Evolutionary conservation across 1,140 invertebrate species (phyloP), one percentile per base, ranked within the genome.

Genomic region (Drosophila aff.): DNA sequence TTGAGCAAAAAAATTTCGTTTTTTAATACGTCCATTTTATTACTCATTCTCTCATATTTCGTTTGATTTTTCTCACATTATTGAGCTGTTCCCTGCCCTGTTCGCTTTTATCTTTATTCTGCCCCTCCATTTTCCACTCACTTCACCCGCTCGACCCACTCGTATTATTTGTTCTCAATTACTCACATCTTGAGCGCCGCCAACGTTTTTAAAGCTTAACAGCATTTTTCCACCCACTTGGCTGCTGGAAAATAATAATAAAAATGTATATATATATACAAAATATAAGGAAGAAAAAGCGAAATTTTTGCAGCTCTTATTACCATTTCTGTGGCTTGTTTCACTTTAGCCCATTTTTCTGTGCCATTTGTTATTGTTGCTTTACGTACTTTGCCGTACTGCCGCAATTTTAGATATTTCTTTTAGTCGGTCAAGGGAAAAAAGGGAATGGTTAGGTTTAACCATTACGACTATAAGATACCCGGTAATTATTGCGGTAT

Each of bases 121-220:
- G 10, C 13, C 53, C 49, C 52, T 5, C 52, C 36, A 15, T 26
- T 43, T 41, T 41, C 26, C 21, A n/a, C 15, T 33, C 18, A 23
- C 57, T 46, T 16, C 66, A 41, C 75, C 81, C 66, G 50, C 68
- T 21, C 43, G 18, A 10, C 4, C 43, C 43, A 44, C 18, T 44
- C 4, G 43, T 5, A 74, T 78, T 84, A 84, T 84, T 85, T 84
- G 82, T 84, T 81, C 78, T 59, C 73, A 76, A 76, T 76, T 76
- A 73, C 69, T 67, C 61, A 76, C 49, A 76, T 76, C 47, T 67
- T 46, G 57, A 41, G 38, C 33, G 60, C 33, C 47, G 55, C 59
- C 43, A 75, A 72, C 71, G 65, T 63, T 86, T 75, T 89, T 87
- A 80, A 89, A 87, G 84, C 84, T 81, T 81, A 78, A 84, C 81